Conservation (phyloP, 2,113 vertebrate genomes). For the Carassius gibelio region DNA sequence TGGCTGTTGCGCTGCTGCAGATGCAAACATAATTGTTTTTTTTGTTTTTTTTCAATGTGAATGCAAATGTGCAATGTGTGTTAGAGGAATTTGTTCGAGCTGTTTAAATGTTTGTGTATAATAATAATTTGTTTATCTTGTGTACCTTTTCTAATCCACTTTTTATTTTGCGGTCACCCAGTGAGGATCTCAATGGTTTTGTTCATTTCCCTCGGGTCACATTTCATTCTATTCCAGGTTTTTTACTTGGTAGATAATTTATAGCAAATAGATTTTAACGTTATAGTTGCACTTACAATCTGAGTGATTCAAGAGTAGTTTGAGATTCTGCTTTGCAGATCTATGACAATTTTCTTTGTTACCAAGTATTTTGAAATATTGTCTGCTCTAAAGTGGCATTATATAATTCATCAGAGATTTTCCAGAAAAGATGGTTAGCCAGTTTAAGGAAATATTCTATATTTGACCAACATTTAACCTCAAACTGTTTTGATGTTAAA, state of each 20-base stretch:
- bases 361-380: conserved; percentile 11
- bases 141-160: conserved; percentile 21
- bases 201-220: conserved; percentile 9
- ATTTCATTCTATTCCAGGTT: conserved; percentile 18
- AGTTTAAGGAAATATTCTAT: not conserved
- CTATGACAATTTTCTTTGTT: not conserved
- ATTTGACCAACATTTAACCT: not conserved
- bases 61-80: conserved; percentile 77
- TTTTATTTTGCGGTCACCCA: conserved; percentile 19
- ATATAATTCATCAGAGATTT: not conserved
- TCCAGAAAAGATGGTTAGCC: not conserved
- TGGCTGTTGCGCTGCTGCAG: conserved; percentile 70
- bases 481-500: not conserved
- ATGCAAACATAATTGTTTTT: conserved; percentile 65
- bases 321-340: too few relatives aligned
- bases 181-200: conserved; percentile 26
- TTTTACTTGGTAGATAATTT: conserved; percentile 27
- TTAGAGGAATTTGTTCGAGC: conserved; percentile 54
- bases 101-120: conserved; percentile 66
- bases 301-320: not conserved
- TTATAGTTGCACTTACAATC: not conserved
- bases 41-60: conserved; percentile 67
- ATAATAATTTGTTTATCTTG: conserved; percentile 40
- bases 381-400: conserved; percentile 5
- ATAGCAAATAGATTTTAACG: not conserved